Evolutionary conservation across 1,140 invertebrate genomes (phyloP).

Genomic region (Diabrotica virgifera): DNA sequence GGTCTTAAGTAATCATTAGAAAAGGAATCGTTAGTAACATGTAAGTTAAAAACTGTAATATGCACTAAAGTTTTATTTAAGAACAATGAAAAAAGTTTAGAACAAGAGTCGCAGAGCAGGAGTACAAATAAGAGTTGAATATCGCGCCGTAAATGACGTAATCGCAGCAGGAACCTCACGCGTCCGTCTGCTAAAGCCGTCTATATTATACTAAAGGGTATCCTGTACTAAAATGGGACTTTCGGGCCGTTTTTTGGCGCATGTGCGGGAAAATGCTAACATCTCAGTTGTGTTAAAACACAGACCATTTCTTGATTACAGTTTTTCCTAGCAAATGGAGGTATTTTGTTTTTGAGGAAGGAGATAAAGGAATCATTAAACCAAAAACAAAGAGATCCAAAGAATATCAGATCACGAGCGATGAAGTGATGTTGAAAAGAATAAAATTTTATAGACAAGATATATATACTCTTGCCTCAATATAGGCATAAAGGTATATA

Average conservation of each 20-base stretch:
- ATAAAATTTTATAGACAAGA: no score
- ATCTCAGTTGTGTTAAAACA: constrained; percentile 10
- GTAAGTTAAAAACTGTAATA: no score
- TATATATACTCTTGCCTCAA: no score
- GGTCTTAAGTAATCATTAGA: neutral
- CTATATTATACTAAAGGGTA: neutral
- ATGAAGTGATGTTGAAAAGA: no score
- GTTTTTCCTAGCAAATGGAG: neutral
- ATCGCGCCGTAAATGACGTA: neutral
- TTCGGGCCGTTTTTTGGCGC: constrained; percentile 7
- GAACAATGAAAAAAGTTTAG: no score
- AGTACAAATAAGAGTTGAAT: neutral
- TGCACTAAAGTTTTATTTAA: no score
- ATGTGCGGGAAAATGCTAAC: constrained; percentile 10
- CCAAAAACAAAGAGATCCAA: neutral
- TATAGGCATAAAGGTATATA: no score
- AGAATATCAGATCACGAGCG: no score
- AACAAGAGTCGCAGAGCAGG: no score
- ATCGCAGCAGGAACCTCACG: neutral
- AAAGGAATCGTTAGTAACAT: neutral
- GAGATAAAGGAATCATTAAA: neutral
- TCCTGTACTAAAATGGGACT: constrained; percentile 5
- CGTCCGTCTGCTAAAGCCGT: neutral
- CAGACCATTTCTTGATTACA: neutral
- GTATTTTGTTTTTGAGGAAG: neutral